Evolutionary conservation across 30 jellyfish, hydroid and myxozoan genomes (phyloP).

Genomic region (Pseudorhiza aurosa): DNA sequence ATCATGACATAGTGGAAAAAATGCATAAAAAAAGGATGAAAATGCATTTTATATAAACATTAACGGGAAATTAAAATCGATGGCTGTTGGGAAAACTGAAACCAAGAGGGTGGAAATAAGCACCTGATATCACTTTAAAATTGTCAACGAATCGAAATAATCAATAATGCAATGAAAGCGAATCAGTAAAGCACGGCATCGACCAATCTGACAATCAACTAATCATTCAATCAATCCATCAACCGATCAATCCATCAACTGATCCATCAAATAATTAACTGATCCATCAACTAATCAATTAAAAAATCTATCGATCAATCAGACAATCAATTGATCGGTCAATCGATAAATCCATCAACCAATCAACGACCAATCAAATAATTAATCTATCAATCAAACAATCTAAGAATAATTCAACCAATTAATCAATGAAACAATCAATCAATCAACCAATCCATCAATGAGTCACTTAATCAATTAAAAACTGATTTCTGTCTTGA

Average conservation of each 20-base stretch:
- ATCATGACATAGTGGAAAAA: too few species aligned
- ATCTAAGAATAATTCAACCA: not conserved
- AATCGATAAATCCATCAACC: not conserved
- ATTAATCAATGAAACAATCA: not conserved
- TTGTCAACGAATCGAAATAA: not conserved
- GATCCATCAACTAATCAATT: not conserved
- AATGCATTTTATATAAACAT: not conserved
- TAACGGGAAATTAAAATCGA: too few species aligned
- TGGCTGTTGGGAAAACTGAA: too few species aligned
- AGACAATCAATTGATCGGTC: not conserved
- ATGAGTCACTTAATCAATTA: too few species aligned
- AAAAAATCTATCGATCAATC: too few species aligned
- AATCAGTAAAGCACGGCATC: not conserved
- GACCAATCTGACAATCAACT: not conserved
- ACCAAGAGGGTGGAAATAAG: not conserved
- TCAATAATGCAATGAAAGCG: not conserved
- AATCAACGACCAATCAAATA: not conserved
- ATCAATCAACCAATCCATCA: not conserved
- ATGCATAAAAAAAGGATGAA: not conserved
- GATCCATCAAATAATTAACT: too few species aligned
- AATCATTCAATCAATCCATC: conserved; percentile 3
- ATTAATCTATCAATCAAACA: not conserved
- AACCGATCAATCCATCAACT: not conserved
- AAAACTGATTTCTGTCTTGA: too few species aligned
- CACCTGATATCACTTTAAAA: not conserved